A percentile compares a stretch with the other conserved stretches of the same genome.
Evolutionary conservation across 2,888 invertebrate species (phyloP).

Genomic region (Hirtodrosophila alboralis): DNA sequence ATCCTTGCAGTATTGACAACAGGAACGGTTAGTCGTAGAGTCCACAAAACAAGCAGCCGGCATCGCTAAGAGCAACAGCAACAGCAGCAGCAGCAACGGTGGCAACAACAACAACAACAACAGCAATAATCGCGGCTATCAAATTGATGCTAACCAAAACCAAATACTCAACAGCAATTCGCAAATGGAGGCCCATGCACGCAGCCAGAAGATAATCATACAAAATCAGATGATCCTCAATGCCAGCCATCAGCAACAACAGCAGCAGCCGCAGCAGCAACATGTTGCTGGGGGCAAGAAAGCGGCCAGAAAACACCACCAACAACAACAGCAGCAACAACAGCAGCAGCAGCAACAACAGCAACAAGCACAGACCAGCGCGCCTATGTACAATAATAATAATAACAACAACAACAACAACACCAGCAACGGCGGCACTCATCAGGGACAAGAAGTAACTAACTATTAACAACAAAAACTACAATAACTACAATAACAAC

Average conservation of each 20-base stretch:
- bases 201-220: slow-evolving; percentile 82
- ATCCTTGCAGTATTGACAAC: slow-evolving; percentile 83
- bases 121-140: slow-evolving; percentile 76
- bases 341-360: slow-evolving; percentile 54
- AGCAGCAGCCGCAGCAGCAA: slow-evolving; percentile 77
- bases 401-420: slow-evolving; percentile 45
- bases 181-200: slow-evolving; percentile 64
- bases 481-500: slow-evolving; percentile 46
- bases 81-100: slow-evolving; percentile 85
- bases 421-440: slow-evolving; percentile 54
- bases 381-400: slow-evolving; percentile 68
- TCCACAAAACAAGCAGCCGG: slow-evolving; percentile 70
- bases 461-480: slow-evolving; percentile 69
- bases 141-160: slow-evolving; percentile 76
- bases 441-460: slow-evolving; percentile 81
- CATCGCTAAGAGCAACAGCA: slow-evolving; percentile 79
- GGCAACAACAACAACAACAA: too few relatives aligned
- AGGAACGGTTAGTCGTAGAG: slow-evolving; percentile 82
- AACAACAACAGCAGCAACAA: slow-evolving; percentile 52
- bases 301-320: slow-evolving; percentile 70
- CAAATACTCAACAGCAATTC: slow-evolving; percentile 82
- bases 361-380: slow-evolving; percentile 65
- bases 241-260: slow-evolving; percentile 78
- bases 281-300: slow-evolving; percentile 65
- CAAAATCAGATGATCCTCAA: slow-evolving; percentile 83